phyloP scores from a whole-genome alignment of 1,140 invertebrate genomes.

The Drosophila malerkotliana region DNA sequence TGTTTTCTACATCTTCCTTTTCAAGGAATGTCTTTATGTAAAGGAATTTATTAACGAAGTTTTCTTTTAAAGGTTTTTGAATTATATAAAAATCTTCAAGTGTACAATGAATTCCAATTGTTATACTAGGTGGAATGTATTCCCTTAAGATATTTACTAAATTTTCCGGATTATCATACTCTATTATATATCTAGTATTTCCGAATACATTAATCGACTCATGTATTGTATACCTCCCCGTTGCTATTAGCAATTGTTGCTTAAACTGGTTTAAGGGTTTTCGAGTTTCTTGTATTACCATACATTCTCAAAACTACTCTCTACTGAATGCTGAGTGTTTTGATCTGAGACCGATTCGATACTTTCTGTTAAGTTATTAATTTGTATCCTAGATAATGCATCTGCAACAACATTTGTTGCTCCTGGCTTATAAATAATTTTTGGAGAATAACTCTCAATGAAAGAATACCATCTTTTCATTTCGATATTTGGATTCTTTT shows the following conservation, averaged over 20 bases:
- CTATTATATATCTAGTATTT: too few relatives aligned
- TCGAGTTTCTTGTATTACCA: background rate
- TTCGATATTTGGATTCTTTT: too few relatives aligned
- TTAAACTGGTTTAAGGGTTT: conserved; percentile 9
- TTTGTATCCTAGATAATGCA: background rate
- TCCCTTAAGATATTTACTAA: background rate
- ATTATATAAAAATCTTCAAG: background rate
- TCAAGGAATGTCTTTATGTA: background rate
- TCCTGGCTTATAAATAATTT: too few relatives aligned
- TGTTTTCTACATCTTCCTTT: background rate
- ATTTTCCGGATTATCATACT: too few relatives aligned
- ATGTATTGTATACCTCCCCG: background rate
- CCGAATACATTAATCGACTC: background rate
- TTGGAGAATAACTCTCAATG: too few relatives aligned
- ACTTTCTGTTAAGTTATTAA: too few relatives aligned
- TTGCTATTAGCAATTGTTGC: conserved; percentile 5
- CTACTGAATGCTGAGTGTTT: background rate
- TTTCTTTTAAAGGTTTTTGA: background rate
- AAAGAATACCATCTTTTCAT: too few relatives aligned
- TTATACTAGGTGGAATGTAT: conserved; percentile 6
- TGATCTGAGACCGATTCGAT: too few relatives aligned
- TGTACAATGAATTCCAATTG: background rate
- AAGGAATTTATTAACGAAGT: background rate
- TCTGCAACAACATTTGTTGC: too few relatives aligned
- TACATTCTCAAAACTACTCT: conserved; percentile 28